Base-by-base conservation (phyloP, 2,113 vertebrate genomes). In the Natator depressus region DNA sequence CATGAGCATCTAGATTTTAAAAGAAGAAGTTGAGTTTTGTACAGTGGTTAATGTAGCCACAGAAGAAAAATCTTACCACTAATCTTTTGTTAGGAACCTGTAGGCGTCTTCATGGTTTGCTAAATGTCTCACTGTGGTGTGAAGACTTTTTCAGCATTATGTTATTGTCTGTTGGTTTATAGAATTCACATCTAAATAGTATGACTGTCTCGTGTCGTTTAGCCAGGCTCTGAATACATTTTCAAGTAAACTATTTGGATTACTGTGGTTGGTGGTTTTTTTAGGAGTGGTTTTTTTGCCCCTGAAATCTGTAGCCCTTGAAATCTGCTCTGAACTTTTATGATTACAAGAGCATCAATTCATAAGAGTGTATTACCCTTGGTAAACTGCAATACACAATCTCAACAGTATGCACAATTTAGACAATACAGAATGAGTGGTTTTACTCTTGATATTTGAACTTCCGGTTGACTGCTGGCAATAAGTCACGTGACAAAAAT, bases 81-180 rank as follows among this genome's bases (percentile, higher is more conserved):
- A n/a, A 95, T 95, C 93, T 93, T 53, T 84, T 87, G 91, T 92
- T 93, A 84, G 87, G 93, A 96, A 86, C 46, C 8, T 47, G 94
- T 96, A 86, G 96, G 96, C 25, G 90, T 93, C 92, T 89, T 94
- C 84, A 82, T 93, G 94, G 95, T 94, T 96, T 95, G 27, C 87
- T 94, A 90, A 96, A 84, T 84, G 91, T 84, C 90, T 96, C 89
- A 83, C 10, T 94, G 96, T 93, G 93, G 91, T 90, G n/a, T 50
- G 65, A 92, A 95, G 96, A 79, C 94, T 96, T 87, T 96, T 89
- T 82, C 82, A 88, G 89, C 93, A 79, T 96, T 92, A 80, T 97
- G 94, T 93, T 96, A 96, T 97, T 87, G 91, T 96, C 94, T 96
- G 92, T 97, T 96, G 95, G 90, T 87, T 94, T 96, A 46, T 94